Percentiles rank a stretch among this genome's conserved stretches.
phyloP scores from a whole-genome alignment of 2,888 invertebrate species.

The Dolichomitus sp. region DNA sequence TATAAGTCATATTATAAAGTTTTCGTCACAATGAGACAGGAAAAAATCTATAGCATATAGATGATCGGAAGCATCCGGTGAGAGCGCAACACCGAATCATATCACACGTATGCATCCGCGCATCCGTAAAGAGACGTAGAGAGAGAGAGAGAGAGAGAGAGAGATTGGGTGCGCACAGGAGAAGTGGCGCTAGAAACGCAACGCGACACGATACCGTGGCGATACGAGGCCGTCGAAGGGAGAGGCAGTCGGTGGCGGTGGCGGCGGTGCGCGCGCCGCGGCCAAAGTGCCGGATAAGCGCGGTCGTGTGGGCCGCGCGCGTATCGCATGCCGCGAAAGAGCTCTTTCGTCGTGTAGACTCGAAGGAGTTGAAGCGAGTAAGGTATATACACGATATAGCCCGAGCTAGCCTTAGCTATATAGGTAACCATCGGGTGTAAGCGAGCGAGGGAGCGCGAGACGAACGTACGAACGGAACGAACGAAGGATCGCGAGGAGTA shows the following conservation, averaged over 20 bases:
- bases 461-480: constrained; percentile 58
- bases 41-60: neutral
- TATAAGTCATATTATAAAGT: neutral
- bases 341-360: constrained; percentile 20
- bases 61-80: neutral
- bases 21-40: neutral
- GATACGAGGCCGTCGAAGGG: constrained; percentile 51
- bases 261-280: constrained; percentile 47
- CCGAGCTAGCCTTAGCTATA: constrained; percentile 17
- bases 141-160: constrained; percentile 35
- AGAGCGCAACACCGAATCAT: neutral
- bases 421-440: constrained; percentile 41
- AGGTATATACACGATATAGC: constrained; percentile 1
- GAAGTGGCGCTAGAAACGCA: constrained; percentile 62
- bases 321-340: constrained; percentile 58
- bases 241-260: constrained; percentile 38
- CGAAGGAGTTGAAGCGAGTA: constrained; percentile 13
- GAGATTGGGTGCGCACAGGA: constrained; percentile 28
- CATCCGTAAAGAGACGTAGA: neutral
- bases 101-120: constrained; percentile 16
- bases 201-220: constrained; percentile 44
- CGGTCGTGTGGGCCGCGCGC: constrained; percentile 67
- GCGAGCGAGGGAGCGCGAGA: constrained; percentile 56
- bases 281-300: constrained; percentile 65
- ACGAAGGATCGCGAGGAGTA: constrained; percentile 63